phyloP scores from a whole-genome alignment of 2,113 vertebrate species.

The Lanius ludovicianus region DNA sequence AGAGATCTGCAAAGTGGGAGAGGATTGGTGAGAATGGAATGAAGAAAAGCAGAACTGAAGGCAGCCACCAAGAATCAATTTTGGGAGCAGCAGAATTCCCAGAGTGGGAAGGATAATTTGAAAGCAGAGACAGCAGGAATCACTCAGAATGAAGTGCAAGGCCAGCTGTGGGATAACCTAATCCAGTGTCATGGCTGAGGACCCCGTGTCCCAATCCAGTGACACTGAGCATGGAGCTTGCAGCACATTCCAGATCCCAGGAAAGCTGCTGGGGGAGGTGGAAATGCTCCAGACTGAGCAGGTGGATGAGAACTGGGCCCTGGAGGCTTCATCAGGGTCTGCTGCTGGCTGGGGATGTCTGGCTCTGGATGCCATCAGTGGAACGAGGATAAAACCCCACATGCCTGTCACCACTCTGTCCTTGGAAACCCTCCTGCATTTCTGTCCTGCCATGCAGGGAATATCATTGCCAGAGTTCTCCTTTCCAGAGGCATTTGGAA shows the following conservation, averaged over 20 bases:
- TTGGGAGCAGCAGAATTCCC: background rate
- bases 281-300: background rate
- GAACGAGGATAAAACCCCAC: background rate
- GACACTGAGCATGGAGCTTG: background rate
- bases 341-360: background rate
- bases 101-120: rapidly evolving
- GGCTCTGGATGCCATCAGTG: background rate
- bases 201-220: background rate
- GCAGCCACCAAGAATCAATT: background rate
- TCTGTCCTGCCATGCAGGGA: background rate
- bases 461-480: background rate
- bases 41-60: background rate
- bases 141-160: background rate
- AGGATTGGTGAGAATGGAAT: background rate
- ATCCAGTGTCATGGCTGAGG: rapidly evolving
- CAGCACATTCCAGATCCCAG: background rate
- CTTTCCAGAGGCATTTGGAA: background rate
- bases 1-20: background rate
- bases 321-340: background rate
- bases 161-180: background rate
- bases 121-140: background rate
- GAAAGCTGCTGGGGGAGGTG: background rate
- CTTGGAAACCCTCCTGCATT: background rate
- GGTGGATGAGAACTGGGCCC: background rate
- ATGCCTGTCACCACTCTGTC: background rate